Evolutionary conservation across 2,888 invertebrate species (phyloP), one percentile per base, ranked within the genome.

Genomic region (Branchellion lobata): DNA sequence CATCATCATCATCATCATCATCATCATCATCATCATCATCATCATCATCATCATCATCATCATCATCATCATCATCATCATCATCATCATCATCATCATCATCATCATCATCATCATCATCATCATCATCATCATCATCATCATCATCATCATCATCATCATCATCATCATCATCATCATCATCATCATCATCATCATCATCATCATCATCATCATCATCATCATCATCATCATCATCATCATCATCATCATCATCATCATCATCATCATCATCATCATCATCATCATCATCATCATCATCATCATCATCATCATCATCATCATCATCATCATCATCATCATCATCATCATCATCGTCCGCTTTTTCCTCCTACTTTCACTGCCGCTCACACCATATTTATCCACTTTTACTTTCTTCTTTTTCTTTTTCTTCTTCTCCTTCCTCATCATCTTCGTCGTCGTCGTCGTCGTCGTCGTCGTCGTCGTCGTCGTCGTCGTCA

Each of bases 191-290:
- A 72, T 40, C 71, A 51, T 51, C 72, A 79, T 72, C 53, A 47
- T 29, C 72, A 79, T 72, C 79, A 72, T 72, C 65, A 79, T 72
- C 72, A 72, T 79, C 72, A 79, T 72, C 51, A 53, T 51, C 53
- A 79, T 79, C 2, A 79, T 75, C 74, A 51, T 74, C 74, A 74
- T 74, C 74, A 74, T 74, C 74, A 40, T 74, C 74, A 74, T 74
- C 51, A 74, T 74, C 74, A 74, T 74, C 51, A 74, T 74, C 74
- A 74, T 47, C 74, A 74, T 74, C 51, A 74, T 74, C 51, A 47
- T 74, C 61, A 78, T 68, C 65, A 65, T 78, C 51, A 65, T 80
- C 76, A 68, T 65, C 65, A 61, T 75, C 68, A 75, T 80, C 68
- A 78, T 78, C 65, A 47, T 68, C 65, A 61, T 65, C 76, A 80